Conservation (phyloP, 2,113 vertebrate species). For the Scatophagus argus region DNA sequence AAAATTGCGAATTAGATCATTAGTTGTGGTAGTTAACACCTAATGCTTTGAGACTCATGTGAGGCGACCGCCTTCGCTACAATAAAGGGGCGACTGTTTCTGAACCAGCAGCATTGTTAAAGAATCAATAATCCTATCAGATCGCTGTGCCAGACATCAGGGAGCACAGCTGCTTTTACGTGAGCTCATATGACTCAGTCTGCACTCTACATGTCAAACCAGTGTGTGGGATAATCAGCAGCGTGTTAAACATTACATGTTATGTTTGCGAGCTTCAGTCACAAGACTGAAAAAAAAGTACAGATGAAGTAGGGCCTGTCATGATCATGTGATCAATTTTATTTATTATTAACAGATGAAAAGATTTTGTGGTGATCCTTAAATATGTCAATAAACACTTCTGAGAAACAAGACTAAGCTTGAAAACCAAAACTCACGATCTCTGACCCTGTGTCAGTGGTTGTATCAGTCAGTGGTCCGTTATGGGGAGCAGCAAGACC, state of each 20-base stretch:
- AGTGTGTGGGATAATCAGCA: background rate
- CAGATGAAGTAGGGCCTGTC: background rate
- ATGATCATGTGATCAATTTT: no score
- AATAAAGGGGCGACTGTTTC: background rate
- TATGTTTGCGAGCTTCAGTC: background rate
- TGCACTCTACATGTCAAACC: background rate
- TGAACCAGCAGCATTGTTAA: slow-evolving; percentile 14
- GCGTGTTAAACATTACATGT: background rate
- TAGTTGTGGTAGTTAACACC: no score
- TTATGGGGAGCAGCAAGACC: background rate
- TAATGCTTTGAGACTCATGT: background rate
- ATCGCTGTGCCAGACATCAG: background rate
- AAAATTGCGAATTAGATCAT: no score
- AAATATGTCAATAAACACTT: background rate
- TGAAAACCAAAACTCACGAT: background rate
- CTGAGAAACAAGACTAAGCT: no score
- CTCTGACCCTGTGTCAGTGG: background rate
- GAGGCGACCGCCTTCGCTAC: background rate
- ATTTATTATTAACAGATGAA: no score
- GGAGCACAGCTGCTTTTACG: background rate
- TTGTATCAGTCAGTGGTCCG: background rate
- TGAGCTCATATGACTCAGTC: slow-evolving; percentile 4
- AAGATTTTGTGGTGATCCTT: background rate
- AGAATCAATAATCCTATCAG: slow-evolving; percentile 28
- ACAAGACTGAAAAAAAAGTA: background rate